Base-by-base conservation (phyloP, 2,797 vertebrate species). In the Phalloptychus januarius region DNA sequence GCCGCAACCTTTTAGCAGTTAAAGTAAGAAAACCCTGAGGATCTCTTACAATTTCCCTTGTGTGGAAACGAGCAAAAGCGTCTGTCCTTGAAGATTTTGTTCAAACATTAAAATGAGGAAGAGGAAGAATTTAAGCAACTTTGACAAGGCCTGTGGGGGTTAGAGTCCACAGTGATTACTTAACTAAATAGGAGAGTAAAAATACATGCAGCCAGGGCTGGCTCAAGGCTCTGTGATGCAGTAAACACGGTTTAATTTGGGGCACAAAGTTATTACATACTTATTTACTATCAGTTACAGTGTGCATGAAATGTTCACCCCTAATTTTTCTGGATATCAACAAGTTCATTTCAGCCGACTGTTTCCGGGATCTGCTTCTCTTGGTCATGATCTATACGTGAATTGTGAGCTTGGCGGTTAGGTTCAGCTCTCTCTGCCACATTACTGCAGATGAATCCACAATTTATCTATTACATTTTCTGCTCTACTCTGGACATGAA, bases 181-280 rank as follows among this genome's bases (percentile, higher is more conserved):
- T 70, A 70, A 70, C 25, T 45, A 28, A 45, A 70, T 7, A 70
- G 38, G 25, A 70, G 67, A 1, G 65, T 69, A 69, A 69, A 69
- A 42, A 69, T 69, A 69, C 38, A 42, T 69, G 40, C 38, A 69
- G 65, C 12, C 23, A n/a, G 23, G 38, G 65, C 23, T 5, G 16
- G 13, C 25, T 13, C 67, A 28, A 44, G 42, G 40, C 13, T 70
- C 11, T 15, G 18, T 28, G 13, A 70, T 44, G 25, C n/a, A 44
- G 13, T 70, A 44, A 45, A 12, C 42, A 70, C 2, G 42, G 13
- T 70, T 70, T 70, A 28, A 70, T 70, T 45, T 28, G 40, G 40
- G 25, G 67, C 13, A n/a, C 67, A 45, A 70, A 45, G 38, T 42
- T 40, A 69, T 42, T 42, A 6, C 12, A 15, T n/a, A 45, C 38